Evolutionary conservation across 1,140 invertebrate genomes (phyloP), one percentile per base, ranked within the genome.

Genomic region (Oppia nitens): DNA sequence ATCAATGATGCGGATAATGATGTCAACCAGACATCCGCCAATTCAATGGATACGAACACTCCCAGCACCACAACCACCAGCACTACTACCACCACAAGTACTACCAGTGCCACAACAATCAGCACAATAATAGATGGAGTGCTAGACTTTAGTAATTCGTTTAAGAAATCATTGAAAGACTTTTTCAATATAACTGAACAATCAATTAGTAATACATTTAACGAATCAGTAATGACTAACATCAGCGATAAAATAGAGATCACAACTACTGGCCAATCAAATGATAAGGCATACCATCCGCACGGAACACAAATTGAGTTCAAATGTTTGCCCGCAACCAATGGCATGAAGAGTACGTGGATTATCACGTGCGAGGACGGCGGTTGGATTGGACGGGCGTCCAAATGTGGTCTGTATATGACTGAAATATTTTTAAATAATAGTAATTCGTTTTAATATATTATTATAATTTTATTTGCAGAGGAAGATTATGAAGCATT

Each of bases 291-390:
- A 9, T 26, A 21, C 1, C 49, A 57, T 67, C 81, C 83, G 4
- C 82, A 86, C 65, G 83, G 83, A 1, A 84, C 83, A 0, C 83
- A 86, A 69, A 81, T 87, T 17, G 82, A 81, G 1, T 87, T 86
- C 68, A 80, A 82, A 63, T 88, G 85, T 67, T 83, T 85, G 32
- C 79, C 81, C 14, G 67, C 79, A 83, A 6, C 81, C 85, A 65
- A 82, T 82, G 1, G 83, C 83, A 83, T 85, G 69, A 81, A 81
- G 64, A 83, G 79, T 2, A 85, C 83, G 0, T 87, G 85, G 85
- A 80, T 82, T 60, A 82, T 87, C 54, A 78, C 83, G 23, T 89
- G 85, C 66, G 83, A 86, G 67, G 79, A 87, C 65, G 85, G 85
- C 1, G 78, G 77, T 59, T 89, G 85, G 85, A 79, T 84, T 53